Evolutionary conservation across 2,888 invertebrate genomes (phyloP).

Genomic region (Acanthosoma haemorrhoidale): DNA sequence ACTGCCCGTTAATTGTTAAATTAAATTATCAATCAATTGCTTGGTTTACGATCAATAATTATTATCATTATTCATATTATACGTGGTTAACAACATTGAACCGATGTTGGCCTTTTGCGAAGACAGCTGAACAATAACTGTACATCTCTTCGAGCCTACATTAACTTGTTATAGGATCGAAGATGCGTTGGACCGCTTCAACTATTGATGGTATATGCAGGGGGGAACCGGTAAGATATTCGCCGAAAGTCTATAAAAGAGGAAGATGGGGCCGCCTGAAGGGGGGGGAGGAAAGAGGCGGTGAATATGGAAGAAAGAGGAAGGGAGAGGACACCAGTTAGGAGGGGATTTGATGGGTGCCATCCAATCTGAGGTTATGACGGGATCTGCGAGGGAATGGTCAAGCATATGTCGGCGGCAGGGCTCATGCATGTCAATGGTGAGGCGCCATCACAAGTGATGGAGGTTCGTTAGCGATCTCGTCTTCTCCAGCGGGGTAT

Average conservation of each 20-base stretch:
- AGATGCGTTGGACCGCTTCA: not conserved
- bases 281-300: slow-evolving; percentile 5
- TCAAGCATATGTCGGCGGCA: not conserved
- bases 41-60: too few relatives aligned
- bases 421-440: slow-evolving; percentile 23
- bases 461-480: not conserved
- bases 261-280: too few relatives aligned
- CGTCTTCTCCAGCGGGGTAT: not conserved
- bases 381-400: slow-evolving; percentile 3
- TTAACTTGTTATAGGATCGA: too few relatives aligned
- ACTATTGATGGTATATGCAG: not conserved
- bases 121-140: too few relatives aligned
- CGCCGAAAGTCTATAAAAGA: slow-evolving; percentile 3
- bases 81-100: too few relatives aligned
- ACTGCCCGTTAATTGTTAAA: too few relatives aligned
- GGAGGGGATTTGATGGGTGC: not conserved
- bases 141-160: too few relatives aligned
- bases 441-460: not conserved
- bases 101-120: too few relatives aligned
- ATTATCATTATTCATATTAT: too few relatives aligned
- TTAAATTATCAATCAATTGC: too few relatives aligned
- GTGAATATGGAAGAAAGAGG: not conserved
- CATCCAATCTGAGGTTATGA: slow-evolving; percentile 10
- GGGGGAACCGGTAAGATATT: not conserved
- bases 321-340: slow-evolving; percentile 3